These are phyloP conservation scores for Myotis yumanensis DNA, from an alignment of 2,113 vertebrate genomes.

Conservation along the genomic window DNA sequence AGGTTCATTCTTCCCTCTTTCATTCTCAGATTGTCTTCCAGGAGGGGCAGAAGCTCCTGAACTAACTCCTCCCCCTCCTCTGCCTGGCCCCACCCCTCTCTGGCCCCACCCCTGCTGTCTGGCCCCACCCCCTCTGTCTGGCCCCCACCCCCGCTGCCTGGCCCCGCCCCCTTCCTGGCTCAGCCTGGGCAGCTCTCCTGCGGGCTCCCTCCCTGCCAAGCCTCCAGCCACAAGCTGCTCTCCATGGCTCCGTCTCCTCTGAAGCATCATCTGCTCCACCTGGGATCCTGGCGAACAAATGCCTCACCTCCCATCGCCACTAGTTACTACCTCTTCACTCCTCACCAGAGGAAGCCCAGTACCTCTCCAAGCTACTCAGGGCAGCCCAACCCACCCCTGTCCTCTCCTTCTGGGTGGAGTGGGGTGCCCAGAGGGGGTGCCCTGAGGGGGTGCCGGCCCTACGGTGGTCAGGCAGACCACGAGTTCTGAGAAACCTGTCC, in stretches of 20 bases:
- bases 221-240: not conserved
- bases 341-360: not conserved
- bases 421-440: not conserved
- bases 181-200: not conserved
- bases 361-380: fast-evolving
- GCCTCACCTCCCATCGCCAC: not conserved
- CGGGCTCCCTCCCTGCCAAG: not conserved
- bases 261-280: not conserved
- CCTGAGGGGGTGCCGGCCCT: not conserved
- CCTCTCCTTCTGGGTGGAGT: not conserved
- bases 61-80: no score
- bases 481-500: not conserved
- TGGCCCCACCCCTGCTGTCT: no score
- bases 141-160: no score
- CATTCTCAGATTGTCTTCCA: not conserved
- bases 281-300: not conserved
- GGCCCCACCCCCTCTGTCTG: no score
- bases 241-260: fast-evolving
- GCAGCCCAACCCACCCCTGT: not conserved
- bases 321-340: not conserved
- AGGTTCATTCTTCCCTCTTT: no score
- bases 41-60: not conserved
- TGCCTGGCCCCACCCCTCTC: no score
- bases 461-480: not conserved
- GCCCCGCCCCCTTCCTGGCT: not conserved